A percentile compares a stretch with the other conserved stretches of the same genome.
Conservation (phyloP, 2,888 invertebrate genomes). For the Dasysyrphus albostriatus region DNA sequence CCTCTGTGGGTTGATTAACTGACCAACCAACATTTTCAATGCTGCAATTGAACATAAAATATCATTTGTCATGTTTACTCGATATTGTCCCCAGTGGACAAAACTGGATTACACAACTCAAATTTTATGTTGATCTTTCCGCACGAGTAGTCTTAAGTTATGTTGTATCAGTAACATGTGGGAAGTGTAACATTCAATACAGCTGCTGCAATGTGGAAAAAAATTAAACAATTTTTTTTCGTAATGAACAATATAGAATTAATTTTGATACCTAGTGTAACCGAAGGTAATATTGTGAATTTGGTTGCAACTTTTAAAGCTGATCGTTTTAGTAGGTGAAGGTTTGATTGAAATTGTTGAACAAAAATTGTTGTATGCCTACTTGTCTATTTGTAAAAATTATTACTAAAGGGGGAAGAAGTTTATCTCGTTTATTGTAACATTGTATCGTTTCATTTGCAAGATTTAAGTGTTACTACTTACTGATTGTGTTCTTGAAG, state of each 20-base stretch:
- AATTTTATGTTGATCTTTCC: constrained; percentile 23
- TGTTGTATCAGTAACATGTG: neutral
- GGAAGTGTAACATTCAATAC: neutral
- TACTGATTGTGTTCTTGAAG: too few relatives aligned
- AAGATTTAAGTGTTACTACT: too few relatives aligned
- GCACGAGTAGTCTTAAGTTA: constrained; percentile 5
- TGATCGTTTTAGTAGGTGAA: neutral
- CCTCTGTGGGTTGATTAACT: neutral
- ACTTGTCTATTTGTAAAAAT: too few relatives aligned
- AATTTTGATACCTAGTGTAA: neutral
- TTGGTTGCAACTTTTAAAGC: neutral
- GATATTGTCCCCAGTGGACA: neutral
- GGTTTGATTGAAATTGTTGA: neutral
- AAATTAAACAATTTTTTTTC: too few relatives aligned
- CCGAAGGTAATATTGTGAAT: neutral
- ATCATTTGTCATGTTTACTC: neutral
- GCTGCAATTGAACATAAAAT: neutral
- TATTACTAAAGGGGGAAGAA: too few relatives aligned
- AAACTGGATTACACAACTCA: constrained; percentile 7
- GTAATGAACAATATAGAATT: constrained; percentile 1
- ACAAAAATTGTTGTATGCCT: neutral
- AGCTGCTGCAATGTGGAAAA: neutral
- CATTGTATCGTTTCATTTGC: too few relatives aligned
- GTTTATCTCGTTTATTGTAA: too few relatives aligned
- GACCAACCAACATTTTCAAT: neutral